These are phyloP conservation scores for Tineola bisselliella DNA, from an alignment of 2,888 invertebrate species.

Conservation along the genomic window DNA sequence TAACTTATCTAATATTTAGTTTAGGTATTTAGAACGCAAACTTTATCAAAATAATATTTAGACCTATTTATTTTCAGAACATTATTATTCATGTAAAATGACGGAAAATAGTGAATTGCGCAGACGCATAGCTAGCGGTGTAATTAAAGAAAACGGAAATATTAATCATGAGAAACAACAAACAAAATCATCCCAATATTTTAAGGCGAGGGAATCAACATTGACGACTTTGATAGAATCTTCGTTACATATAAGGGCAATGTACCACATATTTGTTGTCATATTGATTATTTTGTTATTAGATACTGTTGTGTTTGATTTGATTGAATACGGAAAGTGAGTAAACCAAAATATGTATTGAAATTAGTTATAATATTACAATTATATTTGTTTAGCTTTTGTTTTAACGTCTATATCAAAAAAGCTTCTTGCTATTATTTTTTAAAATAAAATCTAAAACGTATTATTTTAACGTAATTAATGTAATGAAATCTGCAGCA, in stretches of 20 bases:
- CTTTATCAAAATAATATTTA: not conserved
- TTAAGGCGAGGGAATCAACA: slow-evolving; percentile 78
- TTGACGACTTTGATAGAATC: slow-evolving; percentile 81
- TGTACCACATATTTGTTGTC: slow-evolving; percentile 86
- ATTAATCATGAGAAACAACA: slow-evolving; percentile 22
- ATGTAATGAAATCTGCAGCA: too few species aligned
- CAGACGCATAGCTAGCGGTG: slow-evolving; percentile 19
- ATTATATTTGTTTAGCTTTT: too few species aligned
- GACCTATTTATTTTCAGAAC: slow-evolving; percentile 4
- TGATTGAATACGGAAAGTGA: slow-evolving; percentile 80
- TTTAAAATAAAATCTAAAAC: too few species aligned
- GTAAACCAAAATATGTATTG: too few species aligned
- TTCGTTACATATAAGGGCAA: slow-evolving; percentile 78
- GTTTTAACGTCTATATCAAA: too few species aligned
- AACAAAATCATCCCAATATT: slow-evolving; percentile 42
- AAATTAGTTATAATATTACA: too few species aligned
- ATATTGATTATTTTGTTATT: slow-evolving; percentile 77
- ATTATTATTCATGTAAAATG: slow-evolving; percentile 19
- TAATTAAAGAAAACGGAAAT: slow-evolving; percentile 26
- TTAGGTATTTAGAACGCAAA: not conserved
- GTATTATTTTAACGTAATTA: too few species aligned
- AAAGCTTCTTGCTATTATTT: too few species aligned
- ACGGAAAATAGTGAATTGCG: slow-evolving; percentile 19
- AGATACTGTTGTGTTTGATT: slow-evolving; percentile 77
- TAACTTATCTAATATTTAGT: too few species aligned